These are phyloP conservation scores for Aradus depressus DNA, from an alignment of 2,888 invertebrate species.

Conservation along the genomic window DNA sequence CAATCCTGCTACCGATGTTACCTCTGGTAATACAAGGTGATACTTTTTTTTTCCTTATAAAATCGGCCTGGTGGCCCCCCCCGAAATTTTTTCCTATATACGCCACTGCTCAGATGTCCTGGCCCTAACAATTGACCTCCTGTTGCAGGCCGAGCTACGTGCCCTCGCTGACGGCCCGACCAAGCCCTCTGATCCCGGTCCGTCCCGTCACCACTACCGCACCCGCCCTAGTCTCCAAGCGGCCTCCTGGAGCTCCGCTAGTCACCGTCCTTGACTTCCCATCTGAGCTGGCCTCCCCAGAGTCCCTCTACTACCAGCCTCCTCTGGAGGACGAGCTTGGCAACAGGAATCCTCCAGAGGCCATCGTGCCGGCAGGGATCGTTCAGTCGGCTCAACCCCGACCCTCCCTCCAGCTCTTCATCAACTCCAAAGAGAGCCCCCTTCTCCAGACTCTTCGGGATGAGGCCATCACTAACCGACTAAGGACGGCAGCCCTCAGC, in stretches of 20 bases:
- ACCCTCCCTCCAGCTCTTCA: slow-evolving; percentile 36
- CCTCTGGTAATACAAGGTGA: too few species aligned
- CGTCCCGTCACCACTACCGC: slow-evolving; percentile 13
- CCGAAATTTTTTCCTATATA: too few species aligned
- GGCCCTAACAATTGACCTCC: too few species aligned
- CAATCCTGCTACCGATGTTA: too few species aligned
- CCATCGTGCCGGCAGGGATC: slow-evolving; percentile 40
- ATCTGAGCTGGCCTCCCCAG: slow-evolving; percentile 30
- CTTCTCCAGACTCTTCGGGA: slow-evolving; percentile 38
- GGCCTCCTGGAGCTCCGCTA: too few species aligned
- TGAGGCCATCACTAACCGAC: slow-evolving; percentile 35
- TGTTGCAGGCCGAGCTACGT: slow-evolving; percentile 15
- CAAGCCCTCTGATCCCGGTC: background rate
- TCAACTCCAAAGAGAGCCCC: slow-evolving; percentile 38
- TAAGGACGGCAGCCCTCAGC: slow-evolving; percentile 23
- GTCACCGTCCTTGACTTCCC: slow-evolving; percentile 34
- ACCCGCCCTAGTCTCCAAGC: slow-evolving; percentile 15
- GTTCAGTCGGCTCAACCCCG: slow-evolving; percentile 40
- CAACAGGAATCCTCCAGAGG: slow-evolving; percentile 33
- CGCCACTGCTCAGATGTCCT: too few species aligned
- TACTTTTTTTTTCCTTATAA: too few species aligned
- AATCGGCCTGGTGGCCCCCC: too few species aligned
- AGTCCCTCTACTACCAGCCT: slow-evolving; percentile 31
- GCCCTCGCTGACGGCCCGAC: background rate
- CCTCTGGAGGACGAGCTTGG: slow-evolving; percentile 30